Evolutionary conservation across 2,888 invertebrate species (phyloP).

Genomic region (Hirtodrosophila histrioides): DNA sequence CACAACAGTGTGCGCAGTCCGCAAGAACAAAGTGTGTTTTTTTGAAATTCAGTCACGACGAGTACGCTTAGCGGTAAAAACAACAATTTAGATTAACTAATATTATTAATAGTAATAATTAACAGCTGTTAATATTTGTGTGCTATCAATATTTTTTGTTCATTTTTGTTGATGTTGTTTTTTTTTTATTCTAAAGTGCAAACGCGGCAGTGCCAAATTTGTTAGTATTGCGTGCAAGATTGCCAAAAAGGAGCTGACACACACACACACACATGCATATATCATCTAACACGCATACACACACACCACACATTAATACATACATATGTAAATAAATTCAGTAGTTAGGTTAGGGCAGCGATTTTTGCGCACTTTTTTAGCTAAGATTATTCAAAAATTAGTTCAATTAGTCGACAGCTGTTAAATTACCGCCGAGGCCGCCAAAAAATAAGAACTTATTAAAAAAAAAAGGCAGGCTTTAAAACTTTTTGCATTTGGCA

Average conservation of each 20-base stretch:
- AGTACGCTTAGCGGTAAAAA: slow-evolving; percentile 74
- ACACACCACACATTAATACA: slow-evolving; percentile 14
- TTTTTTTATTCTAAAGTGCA: slow-evolving; percentile 48
- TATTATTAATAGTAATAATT: background rate
- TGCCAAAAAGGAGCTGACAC: slow-evolving; percentile 50
- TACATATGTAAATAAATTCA: background rate
- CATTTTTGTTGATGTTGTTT: slow-evolving; percentile 39
- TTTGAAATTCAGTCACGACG: slow-evolving; percentile 51
- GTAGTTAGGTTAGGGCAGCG: slow-evolving; percentile 34
- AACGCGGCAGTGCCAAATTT: slow-evolving; percentile 52
- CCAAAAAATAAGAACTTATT: slow-evolving; percentile 35
- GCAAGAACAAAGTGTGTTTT: slow-evolving; percentile 31
- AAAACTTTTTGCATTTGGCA: slow-evolving; percentile 24
- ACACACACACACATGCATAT: slow-evolving; percentile 12
- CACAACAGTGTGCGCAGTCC: slow-evolving; percentile 18
- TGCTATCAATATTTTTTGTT: slow-evolving; percentile 14
- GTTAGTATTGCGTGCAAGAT: slow-evolving; percentile 48
- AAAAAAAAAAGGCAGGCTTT: slow-evolving; percentile 8
- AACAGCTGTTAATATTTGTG: slow-evolving; percentile 19
- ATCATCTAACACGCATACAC: no score
- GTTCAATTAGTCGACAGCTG: slow-evolving; percentile 48
- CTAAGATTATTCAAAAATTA: slow-evolving; percentile 30
- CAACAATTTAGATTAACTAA: slow-evolving; percentile 37
- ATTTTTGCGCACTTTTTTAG: slow-evolving; percentile 29
- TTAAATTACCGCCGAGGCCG: slow-evolving; percentile 40